These are phyloP conservation scores for Vulpes lagopus DNA, from an alignment of 2,113 vertebrate genomes.

Conservation along the genomic window DNA sequence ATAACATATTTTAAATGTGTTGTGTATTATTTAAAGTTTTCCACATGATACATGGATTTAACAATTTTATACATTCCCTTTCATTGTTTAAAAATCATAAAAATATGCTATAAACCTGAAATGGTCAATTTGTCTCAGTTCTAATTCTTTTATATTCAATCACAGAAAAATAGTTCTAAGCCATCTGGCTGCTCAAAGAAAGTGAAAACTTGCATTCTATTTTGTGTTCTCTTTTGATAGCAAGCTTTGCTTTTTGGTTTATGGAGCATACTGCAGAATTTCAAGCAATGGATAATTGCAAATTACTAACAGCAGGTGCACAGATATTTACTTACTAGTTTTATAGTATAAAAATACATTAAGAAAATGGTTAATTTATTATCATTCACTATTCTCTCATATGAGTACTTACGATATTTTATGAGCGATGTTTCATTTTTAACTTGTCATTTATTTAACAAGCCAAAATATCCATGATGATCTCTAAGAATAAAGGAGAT, in stretches of 20 bases:
- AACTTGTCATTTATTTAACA: background rate
- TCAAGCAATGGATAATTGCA: slow-evolving; percentile 35
- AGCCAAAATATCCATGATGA: background rate
- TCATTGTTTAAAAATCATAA: slow-evolving; percentile 13
- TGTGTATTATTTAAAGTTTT: background rate
- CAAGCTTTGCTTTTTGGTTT: slow-evolving; percentile 61
- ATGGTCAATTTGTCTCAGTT: slow-evolving; percentile 40
- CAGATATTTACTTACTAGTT: slow-evolving; percentile 15
- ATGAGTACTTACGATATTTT: background rate
- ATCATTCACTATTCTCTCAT: background rate
- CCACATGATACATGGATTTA: background rate
- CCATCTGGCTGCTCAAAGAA: slow-evolving; percentile 71
- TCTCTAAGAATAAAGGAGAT: background rate
- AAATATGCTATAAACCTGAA: background rate
- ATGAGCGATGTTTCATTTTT: background rate
- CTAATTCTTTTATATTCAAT: slow-evolving; percentile 25
- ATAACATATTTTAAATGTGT: background rate
- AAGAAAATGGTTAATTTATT: slow-evolving; percentile 32
- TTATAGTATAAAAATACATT: slow-evolving; percentile 12
- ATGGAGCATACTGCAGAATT: slow-evolving; percentile 52
- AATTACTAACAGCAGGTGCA: slow-evolving; percentile 57
- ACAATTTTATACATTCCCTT: background rate
- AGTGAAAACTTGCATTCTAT: slow-evolving; percentile 61
- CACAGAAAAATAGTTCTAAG: slow-evolving; percentile 44
- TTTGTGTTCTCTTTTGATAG: slow-evolving; percentile 55